These are phyloP conservation scores for Caradrina clavipalpis DNA, from an alignment of 2,888 invertebrate genomes.

Conservation along the genomic window DNA sequence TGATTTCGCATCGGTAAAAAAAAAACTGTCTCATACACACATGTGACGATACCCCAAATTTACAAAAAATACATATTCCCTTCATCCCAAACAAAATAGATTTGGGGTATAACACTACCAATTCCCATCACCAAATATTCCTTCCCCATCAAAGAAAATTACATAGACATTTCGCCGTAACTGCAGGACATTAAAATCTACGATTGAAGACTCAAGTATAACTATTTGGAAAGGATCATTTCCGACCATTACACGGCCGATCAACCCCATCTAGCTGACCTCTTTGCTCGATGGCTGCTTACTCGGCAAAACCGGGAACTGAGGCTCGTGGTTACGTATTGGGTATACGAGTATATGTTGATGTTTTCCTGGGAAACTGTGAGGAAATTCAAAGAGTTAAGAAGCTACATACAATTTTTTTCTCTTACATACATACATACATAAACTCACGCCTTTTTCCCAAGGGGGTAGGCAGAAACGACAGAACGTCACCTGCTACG, in stretches of 20 bases:
- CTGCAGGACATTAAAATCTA: constrained; percentile 57
- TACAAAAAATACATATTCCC: no score
- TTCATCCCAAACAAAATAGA: no score
- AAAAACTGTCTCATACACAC: no score
- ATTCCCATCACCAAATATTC: not conserved
- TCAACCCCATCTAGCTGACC: constrained; percentile 40
- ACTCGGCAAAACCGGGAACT: constrained; percentile 31
- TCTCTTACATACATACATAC: no score
- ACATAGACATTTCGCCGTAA: constrained; percentile 14
- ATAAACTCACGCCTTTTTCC: no score
- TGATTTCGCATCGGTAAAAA: no score
- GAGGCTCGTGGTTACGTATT: not conserved
- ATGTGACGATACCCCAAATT: no score
- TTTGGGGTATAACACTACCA: not conserved
- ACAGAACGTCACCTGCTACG: no score
- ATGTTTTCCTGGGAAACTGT: constrained; percentile 20
- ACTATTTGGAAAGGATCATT: constrained; percentile 54
- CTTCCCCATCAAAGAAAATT: constrained; percentile 18
- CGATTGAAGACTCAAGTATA: constrained; percentile 47
- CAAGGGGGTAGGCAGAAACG: no score
- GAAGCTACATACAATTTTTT: no score
- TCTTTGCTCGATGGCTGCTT: constrained; percentile 40
- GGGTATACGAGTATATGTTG: constrained; percentile 28
- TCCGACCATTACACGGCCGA: constrained; percentile 57
- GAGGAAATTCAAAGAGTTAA: not conserved